Percentiles rank a stretch among this genome's conserved stretches.
These are phyloP conservation scores for Brachyrhaphis roseni DNA, from an alignment of 2,797 vertebrate species.

Conservation along the genomic window DNA sequence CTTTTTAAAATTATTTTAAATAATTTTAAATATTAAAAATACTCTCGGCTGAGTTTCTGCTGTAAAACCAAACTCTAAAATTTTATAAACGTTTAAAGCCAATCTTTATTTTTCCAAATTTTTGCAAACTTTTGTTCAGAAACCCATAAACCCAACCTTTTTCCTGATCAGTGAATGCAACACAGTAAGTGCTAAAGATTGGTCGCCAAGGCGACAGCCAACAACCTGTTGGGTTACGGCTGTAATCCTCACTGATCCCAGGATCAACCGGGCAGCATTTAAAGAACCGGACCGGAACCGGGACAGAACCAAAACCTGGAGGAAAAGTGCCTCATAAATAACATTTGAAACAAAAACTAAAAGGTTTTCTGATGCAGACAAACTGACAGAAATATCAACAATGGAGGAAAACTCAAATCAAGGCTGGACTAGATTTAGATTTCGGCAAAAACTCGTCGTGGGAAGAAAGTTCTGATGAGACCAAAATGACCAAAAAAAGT, in stretches of 20 bases:
- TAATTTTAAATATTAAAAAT: no score
- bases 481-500: no score
- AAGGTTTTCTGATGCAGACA: not conserved
- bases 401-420: not conserved
- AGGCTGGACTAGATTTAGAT: not conserved
- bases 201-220: not conserved
- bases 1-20: no score
- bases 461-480: no score
- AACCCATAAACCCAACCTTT: not conserved
- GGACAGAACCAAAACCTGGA: no score
- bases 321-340: not conserved
- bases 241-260: no score
- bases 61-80: no score
- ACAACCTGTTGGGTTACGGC: no score
- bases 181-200: not conserved
- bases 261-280: no score
- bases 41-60: no score
- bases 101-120: not conserved
- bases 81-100: not conserved
- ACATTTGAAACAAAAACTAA: not conserved
- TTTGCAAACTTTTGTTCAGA: not conserved
- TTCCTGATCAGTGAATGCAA: not conserved
- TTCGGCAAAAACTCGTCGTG: no score
- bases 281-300: no score
- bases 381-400: not conserved